These are phyloP conservation scores for Aphidoletes aphidimyza DNA, from an alignment of 2,888 invertebrate species.

Conservation along the genomic window DNA sequence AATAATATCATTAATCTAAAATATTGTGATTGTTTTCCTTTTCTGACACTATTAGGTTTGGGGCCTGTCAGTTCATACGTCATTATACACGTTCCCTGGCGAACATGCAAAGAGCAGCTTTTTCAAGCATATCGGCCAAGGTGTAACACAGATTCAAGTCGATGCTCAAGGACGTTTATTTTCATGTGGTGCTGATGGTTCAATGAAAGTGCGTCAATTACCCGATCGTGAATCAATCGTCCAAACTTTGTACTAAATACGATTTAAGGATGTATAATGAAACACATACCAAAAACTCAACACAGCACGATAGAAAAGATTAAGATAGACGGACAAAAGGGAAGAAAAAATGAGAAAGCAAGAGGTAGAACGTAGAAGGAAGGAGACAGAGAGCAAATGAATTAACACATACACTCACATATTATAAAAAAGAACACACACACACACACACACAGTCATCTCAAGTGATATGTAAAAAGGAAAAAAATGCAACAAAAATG, in stretches of 20 bases:
- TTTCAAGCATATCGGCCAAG: conserved; percentile 97
- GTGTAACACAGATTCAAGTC: conserved; percentile 94
- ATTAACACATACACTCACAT: background rate
- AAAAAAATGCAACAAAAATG: background rate
- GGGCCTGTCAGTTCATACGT: conserved; percentile 87
- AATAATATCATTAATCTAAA: background rate
- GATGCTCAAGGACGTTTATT: conserved; percentile 90
- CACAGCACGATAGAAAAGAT: background rate
- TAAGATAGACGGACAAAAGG: background rate
- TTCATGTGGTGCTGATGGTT: conserved; percentile 99
- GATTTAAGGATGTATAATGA: conserved; percentile 67
- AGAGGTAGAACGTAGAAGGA: background rate
- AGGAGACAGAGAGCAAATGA: background rate
- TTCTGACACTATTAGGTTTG: conserved; percentile 90
- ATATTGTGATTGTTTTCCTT: conserved; percentile 41
- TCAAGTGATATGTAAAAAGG: conserved; percentile 34
- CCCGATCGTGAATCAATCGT: conserved; percentile 80
- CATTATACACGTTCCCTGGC: conserved; percentile 87
- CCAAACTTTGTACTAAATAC: conserved; percentile 73
- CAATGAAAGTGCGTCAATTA: conserved; percentile 95
- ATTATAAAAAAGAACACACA: background rate
- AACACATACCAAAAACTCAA: conserved; percentile 27
- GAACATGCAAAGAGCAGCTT: conserved; percentile 97
- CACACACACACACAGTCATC: conserved; percentile 3
- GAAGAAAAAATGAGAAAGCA: background rate